Conservation (phyloP, 2,797 vertebrate species). For the Ataeniobius toweri region DNA sequence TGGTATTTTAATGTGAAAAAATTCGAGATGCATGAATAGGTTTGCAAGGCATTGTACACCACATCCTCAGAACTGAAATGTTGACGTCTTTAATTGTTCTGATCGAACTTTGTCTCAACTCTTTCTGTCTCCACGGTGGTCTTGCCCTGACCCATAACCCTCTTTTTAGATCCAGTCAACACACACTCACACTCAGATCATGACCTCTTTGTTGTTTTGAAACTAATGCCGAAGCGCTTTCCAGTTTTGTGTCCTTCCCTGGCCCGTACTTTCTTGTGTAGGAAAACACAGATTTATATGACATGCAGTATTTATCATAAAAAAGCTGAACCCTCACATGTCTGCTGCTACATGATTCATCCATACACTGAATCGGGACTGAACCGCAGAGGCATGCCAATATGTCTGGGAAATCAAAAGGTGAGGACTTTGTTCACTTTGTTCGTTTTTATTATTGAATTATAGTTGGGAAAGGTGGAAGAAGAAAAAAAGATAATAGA, state of each 20-base stretch:
- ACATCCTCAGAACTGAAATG: not conserved
- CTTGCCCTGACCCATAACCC: constrained; percentile 62
- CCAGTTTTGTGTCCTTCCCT: constrained; percentile 39
- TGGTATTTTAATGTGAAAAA: not conserved
- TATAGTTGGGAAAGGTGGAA: constrained; percentile 62
- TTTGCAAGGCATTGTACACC: not conserved
- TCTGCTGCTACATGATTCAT: constrained; percentile 82
- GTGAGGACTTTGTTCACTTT: constrained; percentile 73
- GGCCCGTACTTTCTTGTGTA: constrained; percentile 32
- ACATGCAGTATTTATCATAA: constrained; percentile 82
- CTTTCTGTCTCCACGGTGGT: constrained; percentile 57
- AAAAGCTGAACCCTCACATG: constrained; percentile 71
- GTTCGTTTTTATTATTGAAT: constrained; percentile 74
- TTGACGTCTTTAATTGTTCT: constrained; percentile 15
- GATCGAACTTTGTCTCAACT: constrained; percentile 25
- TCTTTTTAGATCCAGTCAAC: constrained; percentile 57
- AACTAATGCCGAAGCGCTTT: constrained; percentile 50
- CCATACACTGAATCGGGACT: constrained; percentile 72
- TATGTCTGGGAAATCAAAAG: constrained; percentile 82
- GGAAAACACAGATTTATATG: constrained; percentile 80
- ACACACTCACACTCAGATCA: constrained; percentile 31
- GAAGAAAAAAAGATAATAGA: constrained; percentile 74
- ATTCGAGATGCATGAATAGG: not conserved
- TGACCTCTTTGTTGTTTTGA: constrained; percentile 64
- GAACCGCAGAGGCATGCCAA: constrained; percentile 77